Base-by-base conservation (phyloP, 2,113 vertebrate genomes). In the Apteryx owenii region DNA sequence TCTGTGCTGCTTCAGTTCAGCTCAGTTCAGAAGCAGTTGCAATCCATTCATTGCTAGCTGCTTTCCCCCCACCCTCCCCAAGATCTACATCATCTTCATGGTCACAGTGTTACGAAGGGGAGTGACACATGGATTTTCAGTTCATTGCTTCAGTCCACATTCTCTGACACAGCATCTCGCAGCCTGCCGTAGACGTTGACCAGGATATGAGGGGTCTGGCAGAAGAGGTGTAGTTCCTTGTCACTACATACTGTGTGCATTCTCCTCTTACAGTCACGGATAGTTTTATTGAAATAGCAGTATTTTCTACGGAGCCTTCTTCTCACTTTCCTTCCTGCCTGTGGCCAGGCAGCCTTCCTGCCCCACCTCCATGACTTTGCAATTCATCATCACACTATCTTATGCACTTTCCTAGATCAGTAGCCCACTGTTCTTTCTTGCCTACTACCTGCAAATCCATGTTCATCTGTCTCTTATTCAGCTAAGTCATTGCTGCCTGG, bases 21-120 rank as follows among this genome's bases (percentile, higher is more conserved):
- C 26, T 83, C 33, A 42, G 46, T 48, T 48, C 46, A 48, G 46
- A 48, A 33, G 13, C 10, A 58, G 8, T 40, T 48, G n/a, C 22
- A 70, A 46, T 36, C 42, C 9, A 1, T 73, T 82, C 46, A 22
- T 64, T 33, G 18, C 4, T 8, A 62, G 18, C 5, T 38, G 50
- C 54, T 88, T 86, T 73, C 12, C 15, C 11, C 15, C 22, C 3
- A 0, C 28, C 7, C 6, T 42, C 7, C 0, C 36, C 26, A 68
- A 78, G 5, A 5, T 71, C 54, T 89, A 17, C 46, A 46, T 40
- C 40, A 10, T 26, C 62, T 70, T 46, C 10, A 10, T 62, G 4
- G 21, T 15, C 64, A 31, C 3, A 36, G 50, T 40, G 20, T 64
- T 23, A 14, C 13, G 42, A 22, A 75, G 51, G 73, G 20, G 21